Percentiles rank a stretch among this genome's conserved stretches.
Conservation (phyloP, 30 jellyfish, hydroid and myxozoan genomes). For the Phacellophora camtschatica region DNA sequence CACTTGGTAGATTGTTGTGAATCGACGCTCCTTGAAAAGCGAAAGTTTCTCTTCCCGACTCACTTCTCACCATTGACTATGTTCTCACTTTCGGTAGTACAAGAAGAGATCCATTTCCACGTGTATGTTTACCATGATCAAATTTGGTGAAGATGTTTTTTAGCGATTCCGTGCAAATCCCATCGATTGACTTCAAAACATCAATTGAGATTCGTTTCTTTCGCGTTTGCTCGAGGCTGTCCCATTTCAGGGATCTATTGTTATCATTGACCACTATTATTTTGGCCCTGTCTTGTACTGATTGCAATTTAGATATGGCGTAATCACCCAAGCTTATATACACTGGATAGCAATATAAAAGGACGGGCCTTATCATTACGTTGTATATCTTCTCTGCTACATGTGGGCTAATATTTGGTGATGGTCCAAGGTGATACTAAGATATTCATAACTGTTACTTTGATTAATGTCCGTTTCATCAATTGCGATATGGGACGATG, state of each 20-base stretch:
- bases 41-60: slow-evolving; percentile 6
- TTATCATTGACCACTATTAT: slow-evolving; percentile 35
- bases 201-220: no score
- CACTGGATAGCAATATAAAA: slow-evolving; percentile 21
- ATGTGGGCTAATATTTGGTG: slow-evolving; percentile 45
- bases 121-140: slow-evolving; percentile 38
- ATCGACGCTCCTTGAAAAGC: slow-evolving; percentile 42
- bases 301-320: no score
- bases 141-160: no score
- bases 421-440: slow-evolving; percentile 49
- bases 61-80: slow-evolving; percentile 47
- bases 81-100: slow-evolving; percentile 56
- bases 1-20: not conserved
- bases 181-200: slow-evolving; percentile 28
- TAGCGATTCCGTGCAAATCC: no score
- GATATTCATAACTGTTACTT: slow-evolving; percentile 33
- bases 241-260: slow-evolving; percentile 27
- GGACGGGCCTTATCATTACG: no score
- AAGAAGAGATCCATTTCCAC: slow-evolving; percentile 49
- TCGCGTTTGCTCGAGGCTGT: slow-evolving; percentile 29
- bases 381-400: slow-evolving; percentile 28
- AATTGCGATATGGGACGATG: slow-evolving; percentile 48
- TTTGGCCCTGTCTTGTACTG: slow-evolving; percentile 44
- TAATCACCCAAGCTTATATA: slow-evolving; percentile 43
- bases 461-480: slow-evolving; percentile 28